phyloP scores from a whole-genome alignment of 2,797 vertebrate species.

The Sebastes itinus region DNA sequence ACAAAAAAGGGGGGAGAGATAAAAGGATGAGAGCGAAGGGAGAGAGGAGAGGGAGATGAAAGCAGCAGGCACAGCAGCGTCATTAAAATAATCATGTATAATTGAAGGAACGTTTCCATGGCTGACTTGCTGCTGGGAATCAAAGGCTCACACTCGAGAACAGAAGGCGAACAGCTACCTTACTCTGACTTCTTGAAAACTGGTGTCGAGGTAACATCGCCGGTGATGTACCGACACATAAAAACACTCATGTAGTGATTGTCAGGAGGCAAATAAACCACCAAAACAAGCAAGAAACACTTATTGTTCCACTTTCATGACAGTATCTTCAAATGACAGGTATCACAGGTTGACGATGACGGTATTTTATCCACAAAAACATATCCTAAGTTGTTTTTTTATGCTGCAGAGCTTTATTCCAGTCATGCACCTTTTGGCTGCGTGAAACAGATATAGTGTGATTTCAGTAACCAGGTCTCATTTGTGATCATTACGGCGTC shows the following conservation, averaged over 20 bases:
- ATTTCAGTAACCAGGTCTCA: not conserved
- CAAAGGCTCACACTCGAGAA: slow-evolving; percentile 24
- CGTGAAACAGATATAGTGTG: not conserved
- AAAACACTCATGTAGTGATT: not conserved
- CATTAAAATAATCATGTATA: slow-evolving; percentile 76
- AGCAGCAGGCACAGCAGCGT: slow-evolving; percentile 54
- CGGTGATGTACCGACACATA: not conserved
- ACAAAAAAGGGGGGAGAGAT: slow-evolving; percentile 29
- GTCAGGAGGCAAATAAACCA: not conserved
- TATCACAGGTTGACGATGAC: too few species aligned
- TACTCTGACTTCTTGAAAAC: not conserved
- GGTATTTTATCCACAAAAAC: not conserved
- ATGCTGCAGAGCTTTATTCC: not conserved
- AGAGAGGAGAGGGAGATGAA: slow-evolving; percentile 56
- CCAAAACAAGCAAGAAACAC: not conserved
- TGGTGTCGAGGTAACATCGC: not conserved
- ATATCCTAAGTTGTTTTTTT: not conserved
- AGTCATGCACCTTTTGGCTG: not conserved
- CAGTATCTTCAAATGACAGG: not conserved
- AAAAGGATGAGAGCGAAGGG: slow-evolving; percentile 40
- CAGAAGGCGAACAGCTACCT: not conserved
- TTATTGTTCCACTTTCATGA: not conserved
- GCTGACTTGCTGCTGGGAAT: slow-evolving; percentile 48
- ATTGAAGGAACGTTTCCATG: slow-evolving; percentile 62
- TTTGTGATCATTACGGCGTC: not conserved